Evolutionary conservation across 2,888 invertebrate genomes (phyloP).

Genomic region (Eupithecia vulgata): DNA sequence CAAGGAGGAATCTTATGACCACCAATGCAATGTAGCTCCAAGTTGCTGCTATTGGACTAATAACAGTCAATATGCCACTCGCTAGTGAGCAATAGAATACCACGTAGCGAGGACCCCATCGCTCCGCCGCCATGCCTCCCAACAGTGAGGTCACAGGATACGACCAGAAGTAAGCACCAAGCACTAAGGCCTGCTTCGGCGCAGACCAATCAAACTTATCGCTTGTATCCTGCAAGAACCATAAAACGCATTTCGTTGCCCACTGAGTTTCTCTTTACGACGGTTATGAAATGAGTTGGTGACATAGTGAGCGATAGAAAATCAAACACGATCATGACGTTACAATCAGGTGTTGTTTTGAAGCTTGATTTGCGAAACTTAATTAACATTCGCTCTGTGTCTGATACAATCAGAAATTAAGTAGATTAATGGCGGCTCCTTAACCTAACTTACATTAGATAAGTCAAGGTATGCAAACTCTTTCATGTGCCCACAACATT

Average conservation of each 20-base stretch:
- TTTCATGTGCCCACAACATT: neutral
- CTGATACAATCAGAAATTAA: neutral
- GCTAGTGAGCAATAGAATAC: conserved; percentile 80
- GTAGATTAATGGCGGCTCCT: neutral
- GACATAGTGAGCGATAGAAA: conserved; percentile 3
- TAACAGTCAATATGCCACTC: conserved; percentile 82
- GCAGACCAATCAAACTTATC: conserved; percentile 82
- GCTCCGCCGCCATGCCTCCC: conserved; percentile 87
- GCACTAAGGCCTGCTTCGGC: conserved; percentile 85
- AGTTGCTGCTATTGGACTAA: conserved; percentile 85
- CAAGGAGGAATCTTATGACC: conserved; percentile 83
- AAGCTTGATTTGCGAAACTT: neutral
- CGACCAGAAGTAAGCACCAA: conserved; percentile 89
- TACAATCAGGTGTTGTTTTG: neutral
- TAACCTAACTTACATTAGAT: neutral
- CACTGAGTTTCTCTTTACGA: neutral
- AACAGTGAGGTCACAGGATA: conserved; percentile 86
- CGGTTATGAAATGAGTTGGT: neutral
- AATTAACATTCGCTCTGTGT: neutral
- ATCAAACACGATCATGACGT: neutral
- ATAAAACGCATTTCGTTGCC: neutral
- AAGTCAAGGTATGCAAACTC: neutral
- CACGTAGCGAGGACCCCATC: conserved; percentile 85
- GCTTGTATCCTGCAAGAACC: conserved; percentile 42
- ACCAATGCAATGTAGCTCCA: conserved; percentile 84